Evolutionary conservation across 2,113 vertebrate genomes (phyloP).

Genomic region (Petromus typicus): DNA sequence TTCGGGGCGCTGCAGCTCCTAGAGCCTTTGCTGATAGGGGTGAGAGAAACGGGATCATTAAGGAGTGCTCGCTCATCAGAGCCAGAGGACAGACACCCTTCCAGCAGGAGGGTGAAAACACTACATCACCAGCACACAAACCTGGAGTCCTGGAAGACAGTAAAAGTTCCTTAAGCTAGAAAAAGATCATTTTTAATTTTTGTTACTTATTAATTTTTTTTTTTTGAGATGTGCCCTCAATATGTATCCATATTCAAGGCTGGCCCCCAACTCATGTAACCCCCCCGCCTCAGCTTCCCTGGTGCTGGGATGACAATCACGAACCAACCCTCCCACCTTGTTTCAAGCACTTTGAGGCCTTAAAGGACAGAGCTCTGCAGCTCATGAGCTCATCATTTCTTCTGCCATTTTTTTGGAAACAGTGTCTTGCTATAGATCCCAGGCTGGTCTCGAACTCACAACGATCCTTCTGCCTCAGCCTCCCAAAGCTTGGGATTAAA

Average conservation of each 20-base stretch:
- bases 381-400: not conserved
- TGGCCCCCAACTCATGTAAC: not conserved
- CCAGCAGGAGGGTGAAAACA: not conserved
- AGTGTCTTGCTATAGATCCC: too few relatives aligned
- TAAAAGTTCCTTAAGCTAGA: not conserved
- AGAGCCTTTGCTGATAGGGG: slow-evolving; percentile 81
- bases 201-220: not conserved
- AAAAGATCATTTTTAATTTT: not conserved
- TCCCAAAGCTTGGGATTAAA: too few relatives aligned
- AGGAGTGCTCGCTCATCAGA: not conserved
- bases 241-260: not conserved
- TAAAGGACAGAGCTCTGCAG: not conserved
- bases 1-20: slow-evolving; percentile 85
- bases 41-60: slow-evolving; percentile 24
- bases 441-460: too few relatives aligned
- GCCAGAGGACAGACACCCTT: not conserved
- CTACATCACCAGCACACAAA: not conserved
- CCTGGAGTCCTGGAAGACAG: not conserved
- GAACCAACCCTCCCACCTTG: not conserved
- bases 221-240: not conserved
- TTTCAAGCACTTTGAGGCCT: not conserved
- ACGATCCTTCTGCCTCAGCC: too few relatives aligned
- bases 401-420: too few relatives aligned
- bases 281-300: not conserved
- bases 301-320: not conserved